A percentile compares a stretch with the other conserved stretches of the same genome.
Evolutionary conservation across 2,797 vertebrate species (phyloP).

Genomic region (Manis pentadactyla): DNA sequence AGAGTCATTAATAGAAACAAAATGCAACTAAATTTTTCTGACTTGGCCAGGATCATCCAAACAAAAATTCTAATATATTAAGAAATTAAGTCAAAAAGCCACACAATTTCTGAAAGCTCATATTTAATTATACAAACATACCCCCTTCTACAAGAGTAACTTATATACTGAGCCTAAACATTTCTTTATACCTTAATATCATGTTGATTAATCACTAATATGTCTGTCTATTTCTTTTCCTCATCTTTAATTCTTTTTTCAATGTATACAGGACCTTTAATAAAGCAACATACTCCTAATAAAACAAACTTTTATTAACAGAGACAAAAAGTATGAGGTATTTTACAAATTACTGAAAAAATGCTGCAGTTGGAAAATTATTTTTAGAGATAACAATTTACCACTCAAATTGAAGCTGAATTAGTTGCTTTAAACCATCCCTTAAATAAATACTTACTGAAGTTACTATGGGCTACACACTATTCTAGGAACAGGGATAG

Average conservation of each 20-base stretch:
- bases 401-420: neutral
- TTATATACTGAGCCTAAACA: neutral
- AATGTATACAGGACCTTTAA: neutral
- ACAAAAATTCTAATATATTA: neutral
- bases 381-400: neutral
- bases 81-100: neutral
- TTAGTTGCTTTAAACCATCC: neutral
- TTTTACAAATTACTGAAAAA: neutral
- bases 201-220: neutral
- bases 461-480: neutral
- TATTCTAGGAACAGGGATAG: neutral
- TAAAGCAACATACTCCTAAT: neutral
- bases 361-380: neutral
- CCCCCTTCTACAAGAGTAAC: neutral
- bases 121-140: neutral
- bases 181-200: neutral
- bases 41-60: neutral
- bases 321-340: neutral
- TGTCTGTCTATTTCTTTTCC: neutral
- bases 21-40: conserved; percentile 58
- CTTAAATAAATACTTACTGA: neutral
- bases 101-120: neutral
- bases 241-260: neutral
- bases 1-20: conserved; percentile 57
- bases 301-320: neutral